These are phyloP conservation scores for Pyralis farinalis DNA, from an alignment of 2,888 invertebrate genomes.

Conservation along the genomic window DNA sequence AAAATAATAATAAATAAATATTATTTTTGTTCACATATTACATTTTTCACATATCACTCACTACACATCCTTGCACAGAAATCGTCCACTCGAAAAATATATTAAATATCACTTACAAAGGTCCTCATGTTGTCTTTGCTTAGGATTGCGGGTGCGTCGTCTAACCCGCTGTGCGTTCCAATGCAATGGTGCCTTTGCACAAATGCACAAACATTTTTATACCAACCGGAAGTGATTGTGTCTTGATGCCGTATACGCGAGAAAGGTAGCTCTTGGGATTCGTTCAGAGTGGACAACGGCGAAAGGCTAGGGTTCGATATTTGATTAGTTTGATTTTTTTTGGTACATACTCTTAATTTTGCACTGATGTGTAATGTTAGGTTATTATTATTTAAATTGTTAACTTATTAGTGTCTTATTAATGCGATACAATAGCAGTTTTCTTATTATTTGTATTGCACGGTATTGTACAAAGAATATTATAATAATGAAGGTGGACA, in stretches of 20 bases:
- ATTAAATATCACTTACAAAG: constrained; percentile 56
- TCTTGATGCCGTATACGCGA: constrained; percentile 33
- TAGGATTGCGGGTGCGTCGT: constrained; percentile 36
- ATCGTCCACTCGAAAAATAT: constrained; percentile 12
- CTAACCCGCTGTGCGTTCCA: constrained; percentile 36
- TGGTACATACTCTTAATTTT: constrained; percentile 10
- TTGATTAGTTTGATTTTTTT: constrained; percentile 2
- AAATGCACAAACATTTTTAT: constrained; percentile 70
- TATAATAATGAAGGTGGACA: too few species aligned
- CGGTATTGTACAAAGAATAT: too few species aligned
- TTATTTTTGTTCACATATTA: too few species aligned
- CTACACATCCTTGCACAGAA: neutral
- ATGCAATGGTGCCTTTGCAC: constrained; percentile 54
- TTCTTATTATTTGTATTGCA: too few species aligned
- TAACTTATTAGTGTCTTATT: too few species aligned
- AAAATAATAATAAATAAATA: too few species aligned
- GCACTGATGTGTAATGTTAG: constrained; percentile 10
- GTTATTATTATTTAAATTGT: too few species aligned
- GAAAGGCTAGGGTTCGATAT: neutral
- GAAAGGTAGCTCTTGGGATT: constrained; percentile 47
- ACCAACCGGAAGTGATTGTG: constrained; percentile 70
- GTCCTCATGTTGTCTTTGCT: constrained; percentile 65
- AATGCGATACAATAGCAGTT: too few species aligned
- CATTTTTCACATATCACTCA: neutral
- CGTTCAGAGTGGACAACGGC: neutral